These are phyloP conservation scores for Parnassius orleans DNA, from an alignment of 2,888 invertebrate genomes.

Conservation along the genomic window DNA sequence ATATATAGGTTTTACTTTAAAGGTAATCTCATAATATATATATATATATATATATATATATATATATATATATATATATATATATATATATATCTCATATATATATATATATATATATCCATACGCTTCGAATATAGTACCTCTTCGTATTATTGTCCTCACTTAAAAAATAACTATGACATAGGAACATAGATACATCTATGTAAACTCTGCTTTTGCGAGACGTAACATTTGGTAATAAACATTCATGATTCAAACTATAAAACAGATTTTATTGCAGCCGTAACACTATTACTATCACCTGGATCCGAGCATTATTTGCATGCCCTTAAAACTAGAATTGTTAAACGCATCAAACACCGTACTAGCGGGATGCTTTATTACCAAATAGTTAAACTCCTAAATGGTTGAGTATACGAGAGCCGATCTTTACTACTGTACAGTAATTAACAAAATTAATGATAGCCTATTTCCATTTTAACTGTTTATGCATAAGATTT, in stretches of 20 bases:
- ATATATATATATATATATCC: too few relatives aligned
- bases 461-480: too few relatives aligned
- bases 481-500: too few relatives aligned
- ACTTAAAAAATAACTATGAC: background rate
- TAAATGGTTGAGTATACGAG: conserved; percentile 15
- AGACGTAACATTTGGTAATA: conserved; percentile 23
- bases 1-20: too few relatives aligned
- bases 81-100: too few relatives aligned
- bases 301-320: conserved; percentile 33
- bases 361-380: conserved; percentile 16
- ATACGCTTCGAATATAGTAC: too few relatives aligned
- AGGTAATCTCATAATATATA: too few relatives aligned
- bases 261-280: conserved; percentile 33
- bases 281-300: conserved; percentile 36
- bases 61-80: too few relatives aligned
- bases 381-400: conserved; percentile 3
- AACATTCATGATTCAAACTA: conserved; percentile 24
- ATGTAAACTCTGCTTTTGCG: background rate
- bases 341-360: conserved; percentile 32
- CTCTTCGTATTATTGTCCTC: too few relatives aligned
- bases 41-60: too few relatives aligned
- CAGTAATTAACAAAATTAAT: conserved; percentile 4
- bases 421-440: conserved; percentile 18
- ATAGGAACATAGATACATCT: background rate
- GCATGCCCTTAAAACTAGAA: conserved; percentile 35